Evolutionary conservation across 2,888 invertebrate species (phyloP), one percentile per base, ranked within the genome.

Genomic region (Mystacides longicornis): DNA sequence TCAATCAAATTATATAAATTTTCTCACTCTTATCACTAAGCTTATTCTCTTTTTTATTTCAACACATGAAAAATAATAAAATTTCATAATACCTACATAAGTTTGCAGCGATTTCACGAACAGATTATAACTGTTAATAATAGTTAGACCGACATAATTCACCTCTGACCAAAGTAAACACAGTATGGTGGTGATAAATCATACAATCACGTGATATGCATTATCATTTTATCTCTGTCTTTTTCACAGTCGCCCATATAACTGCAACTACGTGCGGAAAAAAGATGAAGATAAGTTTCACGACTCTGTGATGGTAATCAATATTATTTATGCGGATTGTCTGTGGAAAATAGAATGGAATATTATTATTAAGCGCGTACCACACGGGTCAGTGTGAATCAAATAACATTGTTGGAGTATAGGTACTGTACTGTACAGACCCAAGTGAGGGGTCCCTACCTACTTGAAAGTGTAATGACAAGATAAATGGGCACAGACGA

Each of bases 391-490:
- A 52, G 52, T 49, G 31, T 48, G 52, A 53, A 53, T 58, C 3
- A n/a, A 58, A 58, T 58, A 58, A 58, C 58, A 56, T 54, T 58
- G 49, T 58, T 58, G 52, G 51, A 47, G 49, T 49, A 49, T 42
- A n/a, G n/a, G n/a, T n/a, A n/a, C n/a, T n/a, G n/a, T n/a, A n/a
- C n/a, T n/a, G n/a, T n/a, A n/a, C n/a, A n/a, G n/a, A n/a, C n/a
- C n/a, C n/a, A n/a, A n/a, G n/a, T n/a, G n/a, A n/a, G n/a, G n/a
- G n/a, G n/a, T n/a, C n/a, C n/a, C n/a, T n/a, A n/a, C n/a, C n/a
- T n/a, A n/a, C n/a, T n/a, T n/a, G n/a, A n/a, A n/a, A n/a, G n/a
- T n/a, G n/a, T n/a, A n/a, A n/a, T n/a, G n/a, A n/a, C n/a, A n/a
- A n/a, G n/a, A n/a, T n/a, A n/a, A n/a, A n/a, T n/a, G n/a, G n/a